Evolutionary conservation across 2,797 vertebrate genomes (phyloP).

Genomic region (Phaenicophaeus curvirostris): DNA sequence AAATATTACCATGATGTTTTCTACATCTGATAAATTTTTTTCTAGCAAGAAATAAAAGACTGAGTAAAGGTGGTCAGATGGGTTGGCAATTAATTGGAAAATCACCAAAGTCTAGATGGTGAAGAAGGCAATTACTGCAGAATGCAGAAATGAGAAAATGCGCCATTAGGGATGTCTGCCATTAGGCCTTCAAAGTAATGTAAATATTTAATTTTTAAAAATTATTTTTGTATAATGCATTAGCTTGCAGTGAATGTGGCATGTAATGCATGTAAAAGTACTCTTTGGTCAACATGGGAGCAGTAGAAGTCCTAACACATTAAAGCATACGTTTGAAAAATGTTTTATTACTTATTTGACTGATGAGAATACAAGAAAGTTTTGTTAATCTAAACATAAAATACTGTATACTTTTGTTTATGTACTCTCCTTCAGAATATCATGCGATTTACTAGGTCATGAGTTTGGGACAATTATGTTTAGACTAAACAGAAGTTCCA

Average conservation of each 20-base stretch:
- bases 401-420: background rate
- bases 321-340: background rate
- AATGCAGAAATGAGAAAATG: slow-evolving; percentile 29
- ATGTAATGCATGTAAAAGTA: background rate
- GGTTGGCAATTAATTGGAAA: slow-evolving; percentile 51
- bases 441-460: background rate
- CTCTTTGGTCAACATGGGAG: background rate
- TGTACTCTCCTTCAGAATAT: background rate
- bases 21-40: background rate
- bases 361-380: background rate
- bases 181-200: slow-evolving; percentile 45
- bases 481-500: background rate
- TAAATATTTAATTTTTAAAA: slow-evolving; percentile 31
- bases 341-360: background rate
- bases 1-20: slow-evolving; percentile 25
- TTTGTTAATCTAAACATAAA: background rate
- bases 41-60: slow-evolving; percentile 29
- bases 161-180: slow-evolving; percentile 28
- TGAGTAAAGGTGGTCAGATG: slow-evolving; percentile 29
- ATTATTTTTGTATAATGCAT: slow-evolving; percentile 20
- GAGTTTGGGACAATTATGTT: background rate
- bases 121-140: slow-evolving; percentile 41
- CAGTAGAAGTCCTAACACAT: background rate
- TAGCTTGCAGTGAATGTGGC: background rate
- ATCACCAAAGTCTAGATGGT: slow-evolving; percentile 48